Conservation (phyloP, 2,113 vertebrate species). For the Paramormyrops kingsleyae region DNA sequence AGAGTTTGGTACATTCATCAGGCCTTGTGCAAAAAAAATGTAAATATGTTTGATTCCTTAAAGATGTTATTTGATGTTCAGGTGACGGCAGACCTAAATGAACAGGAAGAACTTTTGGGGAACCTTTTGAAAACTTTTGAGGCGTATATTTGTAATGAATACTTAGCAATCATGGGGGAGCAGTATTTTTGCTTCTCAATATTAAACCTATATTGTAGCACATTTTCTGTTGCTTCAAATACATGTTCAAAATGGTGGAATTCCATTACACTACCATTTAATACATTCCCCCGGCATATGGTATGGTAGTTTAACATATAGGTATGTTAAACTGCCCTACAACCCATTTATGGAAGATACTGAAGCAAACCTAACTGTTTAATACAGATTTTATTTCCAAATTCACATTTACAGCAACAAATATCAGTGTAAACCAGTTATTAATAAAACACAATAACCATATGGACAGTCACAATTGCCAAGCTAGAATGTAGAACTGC, state of each 20-base stretch:
- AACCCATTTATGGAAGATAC: slow-evolving; percentile 25
- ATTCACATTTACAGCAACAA: slow-evolving; percentile 94
- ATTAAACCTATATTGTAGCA: not conserved
- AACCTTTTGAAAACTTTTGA: not conserved
- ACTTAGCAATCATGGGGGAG: not conserved
- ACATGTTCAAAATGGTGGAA: not conserved
- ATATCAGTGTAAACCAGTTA: slow-evolving; percentile 85
- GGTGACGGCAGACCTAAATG: slow-evolving; percentile 31
- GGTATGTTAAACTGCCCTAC: not conserved
- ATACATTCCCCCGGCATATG: not conserved
- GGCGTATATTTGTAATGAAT: not conserved
- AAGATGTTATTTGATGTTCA: slow-evolving; percentile 44
- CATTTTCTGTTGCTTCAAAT: not conserved
- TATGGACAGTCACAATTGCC: slow-evolving; percentile 86
- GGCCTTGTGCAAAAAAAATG: slow-evolving; percentile 46
- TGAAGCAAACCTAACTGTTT: slow-evolving; percentile 59
- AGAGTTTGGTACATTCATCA: slow-evolving; percentile 34
- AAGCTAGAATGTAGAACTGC: slow-evolving; percentile 78
- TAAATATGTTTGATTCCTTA: slow-evolving; percentile 50
- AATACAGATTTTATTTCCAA: slow-evolving; percentile 91
- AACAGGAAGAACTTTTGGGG: not conserved
- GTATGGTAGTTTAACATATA: too few species aligned
- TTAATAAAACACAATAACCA: slow-evolving; percentile 87
- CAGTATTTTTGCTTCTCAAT: slow-evolving; percentile 15
- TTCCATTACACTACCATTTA: not conserved